Percentiles rank a stretch among this genome's conserved stretches.
phyloP scores from a whole-genome alignment of 2,113 vertebrate species.

The Cyrtonyx montezumae region DNA sequence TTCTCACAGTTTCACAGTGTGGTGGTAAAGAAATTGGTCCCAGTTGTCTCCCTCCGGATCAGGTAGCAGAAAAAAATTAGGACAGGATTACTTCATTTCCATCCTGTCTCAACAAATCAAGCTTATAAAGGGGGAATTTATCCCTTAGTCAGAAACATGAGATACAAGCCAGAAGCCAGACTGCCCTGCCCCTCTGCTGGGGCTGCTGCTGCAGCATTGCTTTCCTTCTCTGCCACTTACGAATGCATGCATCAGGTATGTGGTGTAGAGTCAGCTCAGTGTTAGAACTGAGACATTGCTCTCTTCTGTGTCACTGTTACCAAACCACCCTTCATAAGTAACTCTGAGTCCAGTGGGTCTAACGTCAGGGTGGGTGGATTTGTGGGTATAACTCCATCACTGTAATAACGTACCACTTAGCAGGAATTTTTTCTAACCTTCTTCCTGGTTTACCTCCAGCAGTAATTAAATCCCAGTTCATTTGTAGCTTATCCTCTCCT shows the following conservation, averaged over 20 bases:
- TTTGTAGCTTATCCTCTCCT: not conserved
- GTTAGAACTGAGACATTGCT: not conserved
- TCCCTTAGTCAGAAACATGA: constrained; percentile 16
- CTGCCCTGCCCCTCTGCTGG: not conserved
- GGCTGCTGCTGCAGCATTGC: not conserved
- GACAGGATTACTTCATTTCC: constrained; percentile 69
- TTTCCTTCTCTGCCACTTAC: not conserved
- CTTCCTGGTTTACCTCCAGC: not conserved
- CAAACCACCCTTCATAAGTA: not conserved
- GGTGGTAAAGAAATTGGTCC: constrained; percentile 45
- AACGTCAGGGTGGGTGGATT: not conserved
- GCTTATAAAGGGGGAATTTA: constrained; percentile 39
- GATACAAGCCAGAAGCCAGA: not conserved
- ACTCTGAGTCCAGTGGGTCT: not conserved
- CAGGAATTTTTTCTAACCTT: constrained; percentile 19
- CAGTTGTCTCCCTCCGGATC: constrained; percentile 58
- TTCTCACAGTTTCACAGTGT: constrained; percentile 28
- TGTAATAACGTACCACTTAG: not conserved
- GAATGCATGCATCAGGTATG: not conserved
- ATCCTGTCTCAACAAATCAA: constrained; percentile 67
- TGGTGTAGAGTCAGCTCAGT: not conserved
- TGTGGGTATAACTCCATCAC: not conserved
- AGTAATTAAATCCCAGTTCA: not conserved
- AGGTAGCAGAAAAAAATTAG: constrained; percentile 68
- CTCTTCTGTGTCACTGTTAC: not conserved